These are phyloP conservation scores for Amphiprion percula DNA, from an alignment of 2,113 vertebrate genomes.

Conservation along the genomic window DNA sequence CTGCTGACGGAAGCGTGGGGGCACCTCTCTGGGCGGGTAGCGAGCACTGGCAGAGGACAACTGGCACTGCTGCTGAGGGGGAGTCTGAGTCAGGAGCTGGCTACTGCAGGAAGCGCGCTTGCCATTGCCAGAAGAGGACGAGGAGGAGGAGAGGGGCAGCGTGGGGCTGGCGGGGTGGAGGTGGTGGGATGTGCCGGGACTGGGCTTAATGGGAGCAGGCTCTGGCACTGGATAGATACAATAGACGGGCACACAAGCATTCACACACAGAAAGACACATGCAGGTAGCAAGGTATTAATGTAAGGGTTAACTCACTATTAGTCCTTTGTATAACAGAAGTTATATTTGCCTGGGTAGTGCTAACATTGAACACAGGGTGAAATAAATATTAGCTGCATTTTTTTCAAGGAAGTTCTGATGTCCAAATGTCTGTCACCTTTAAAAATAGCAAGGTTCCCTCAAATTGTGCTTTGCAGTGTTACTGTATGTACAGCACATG, in stretches of 20 bases:
- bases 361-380: background rate
- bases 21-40: conserved; percentile 96
- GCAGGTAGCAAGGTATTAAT: conserved; percentile 67
- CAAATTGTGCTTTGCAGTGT: background rate
- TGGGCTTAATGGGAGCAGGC: conserved; percentile 91
- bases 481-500: background rate
- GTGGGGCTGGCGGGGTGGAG: conserved; percentile 87
- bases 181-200: conserved; percentile 88
- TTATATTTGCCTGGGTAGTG: background rate
- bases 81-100: conserved; percentile 73
- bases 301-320: conserved; percentile 34
- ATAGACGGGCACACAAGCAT: conserved; percentile 51
- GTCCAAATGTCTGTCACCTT: too few species aligned
- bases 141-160: conserved; percentile 87
- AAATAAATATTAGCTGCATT: background rate
- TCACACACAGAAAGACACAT: conserved; percentile 61
- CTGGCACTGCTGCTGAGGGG: conserved; percentile 83
- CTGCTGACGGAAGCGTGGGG: conserved; percentile 97
- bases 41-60: conserved; percentile 87
- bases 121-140: conserved; percentile 94
- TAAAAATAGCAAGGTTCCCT: background rate
- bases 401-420: too few species aligned
- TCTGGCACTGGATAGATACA: conserved; percentile 91
- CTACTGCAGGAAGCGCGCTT: conserved; percentile 85
- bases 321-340: conserved; percentile 28